Conservation (phyloP, 2,113 vertebrate genomes). For the Megaceryle torquata region DNA sequence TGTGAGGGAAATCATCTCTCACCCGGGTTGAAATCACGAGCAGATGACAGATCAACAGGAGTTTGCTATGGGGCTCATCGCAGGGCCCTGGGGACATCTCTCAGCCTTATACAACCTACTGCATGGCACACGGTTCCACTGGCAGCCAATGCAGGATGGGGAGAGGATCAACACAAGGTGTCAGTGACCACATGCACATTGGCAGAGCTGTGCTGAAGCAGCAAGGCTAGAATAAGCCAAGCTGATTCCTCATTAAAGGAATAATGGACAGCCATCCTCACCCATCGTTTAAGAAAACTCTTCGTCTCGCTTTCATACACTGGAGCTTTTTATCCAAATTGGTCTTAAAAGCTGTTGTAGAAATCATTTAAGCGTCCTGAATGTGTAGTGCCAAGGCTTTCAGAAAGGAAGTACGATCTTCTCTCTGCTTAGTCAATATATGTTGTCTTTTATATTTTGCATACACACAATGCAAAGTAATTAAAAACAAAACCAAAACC, state of each 20-base stretch:
- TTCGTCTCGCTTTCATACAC: neutral
- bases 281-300: neutral
- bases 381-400: neutral
- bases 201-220: neutral
- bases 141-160: neutral
- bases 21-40: neutral
- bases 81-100: neutral
- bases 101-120: neutral
- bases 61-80: neutral
- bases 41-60: conserved; percentile 27
- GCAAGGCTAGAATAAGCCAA: neutral
- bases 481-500: neutral
- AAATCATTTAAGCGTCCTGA: neutral
- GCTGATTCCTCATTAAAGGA: neutral
- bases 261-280: neutral
- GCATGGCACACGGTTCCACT: neutral
- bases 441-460: neutral
- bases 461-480: neutral
- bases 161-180: neutral
- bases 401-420: neutral
- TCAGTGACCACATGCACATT: neutral
- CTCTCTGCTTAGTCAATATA: neutral
- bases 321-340: neutral
- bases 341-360: neutral
- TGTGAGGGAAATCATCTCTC: neutral